Evolutionary conservation across 2,888 invertebrate genomes (phyloP).

Genomic region (Clanis bilineata): DNA sequence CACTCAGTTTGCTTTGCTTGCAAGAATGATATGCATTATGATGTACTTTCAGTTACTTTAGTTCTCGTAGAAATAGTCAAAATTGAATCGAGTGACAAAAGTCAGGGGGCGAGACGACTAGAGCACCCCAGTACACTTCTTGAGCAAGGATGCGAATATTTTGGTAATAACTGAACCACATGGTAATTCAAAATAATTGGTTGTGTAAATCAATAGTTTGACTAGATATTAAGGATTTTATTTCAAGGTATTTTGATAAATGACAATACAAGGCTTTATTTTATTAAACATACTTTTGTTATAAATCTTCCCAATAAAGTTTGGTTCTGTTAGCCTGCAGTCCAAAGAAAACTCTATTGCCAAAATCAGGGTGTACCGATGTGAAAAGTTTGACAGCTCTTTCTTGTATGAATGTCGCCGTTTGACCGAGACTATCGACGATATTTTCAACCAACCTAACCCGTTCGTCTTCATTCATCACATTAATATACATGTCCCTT

Average conservation of each 20-base stretch:
- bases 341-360: slow-evolving; percentile 15
- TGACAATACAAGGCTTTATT: too few species aligned
- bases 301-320: background rate
- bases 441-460: slow-evolving; percentile 89
- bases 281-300: too few species aligned
- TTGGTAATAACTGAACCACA: too few species aligned
- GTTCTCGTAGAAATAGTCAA: background rate
- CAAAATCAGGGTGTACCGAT: slow-evolving; percentile 20
- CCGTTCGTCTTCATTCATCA: slow-evolving; percentile 86
- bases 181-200: too few species aligned
- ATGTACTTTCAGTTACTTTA: background rate
- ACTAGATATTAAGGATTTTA: too few species aligned
- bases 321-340: slow-evolving; percentile 8
- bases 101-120: too few species aligned
- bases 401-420: slow-evolving; percentile 76
- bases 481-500: slow-evolving; percentile 55
- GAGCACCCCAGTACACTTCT: too few species aligned
- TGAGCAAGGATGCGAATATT: too few species aligned
- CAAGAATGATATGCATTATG: background rate
- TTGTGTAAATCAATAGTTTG: too few species aligned
- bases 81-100: too few species aligned
- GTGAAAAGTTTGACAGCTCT: slow-evolving; percentile 17
- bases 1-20: background rate
- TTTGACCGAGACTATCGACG: slow-evolving; percentile 85
- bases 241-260: too few species aligned